Evolutionary conservation across 2,888 invertebrate genomes (phyloP).

Genomic region (Lasioglossum figueresi): DNA sequence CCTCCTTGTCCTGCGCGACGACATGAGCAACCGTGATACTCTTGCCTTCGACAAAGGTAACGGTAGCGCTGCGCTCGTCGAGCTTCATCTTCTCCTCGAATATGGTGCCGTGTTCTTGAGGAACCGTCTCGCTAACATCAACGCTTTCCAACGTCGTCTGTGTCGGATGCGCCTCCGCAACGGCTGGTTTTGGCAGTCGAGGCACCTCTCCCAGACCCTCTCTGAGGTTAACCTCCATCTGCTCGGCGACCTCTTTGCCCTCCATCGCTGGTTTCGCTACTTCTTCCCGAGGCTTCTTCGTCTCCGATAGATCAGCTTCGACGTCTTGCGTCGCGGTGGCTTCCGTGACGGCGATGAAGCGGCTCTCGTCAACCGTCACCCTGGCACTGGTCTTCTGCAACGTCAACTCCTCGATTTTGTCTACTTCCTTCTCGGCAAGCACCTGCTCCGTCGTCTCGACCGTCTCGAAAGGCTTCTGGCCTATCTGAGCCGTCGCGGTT

Average conservation of each 20-base stretch:
- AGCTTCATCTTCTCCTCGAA: slow-evolving; percentile 74
- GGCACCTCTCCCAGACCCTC: slow-evolving; percentile 76
- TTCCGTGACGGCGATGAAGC: slow-evolving; percentile 73
- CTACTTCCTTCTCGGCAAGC: slow-evolving; percentile 84
- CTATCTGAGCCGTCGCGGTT: slow-evolving; percentile 79
- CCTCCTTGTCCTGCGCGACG: slow-evolving; percentile 81
- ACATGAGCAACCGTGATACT: slow-evolving; percentile 80
- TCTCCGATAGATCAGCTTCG: slow-evolving; percentile 65
- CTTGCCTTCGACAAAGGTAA: slow-evolving; percentile 78
- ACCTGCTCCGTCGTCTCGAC: slow-evolving; percentile 82
- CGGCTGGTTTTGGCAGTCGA: slow-evolving; percentile 74
- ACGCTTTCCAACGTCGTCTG: slow-evolving; percentile 84
- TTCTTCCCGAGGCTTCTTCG: slow-evolving; percentile 68
- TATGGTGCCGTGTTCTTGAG: slow-evolving; percentile 69
- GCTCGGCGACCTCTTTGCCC: slow-evolving; percentile 83
- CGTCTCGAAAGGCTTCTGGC: slow-evolving; percentile 83
- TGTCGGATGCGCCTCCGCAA: slow-evolving; percentile 83
- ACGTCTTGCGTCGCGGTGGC: slow-evolving; percentile 71
- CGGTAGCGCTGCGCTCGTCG: slow-evolving; percentile 76
- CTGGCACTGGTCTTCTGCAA: slow-evolving; percentile 81
- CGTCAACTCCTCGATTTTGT: slow-evolving; percentile 75
- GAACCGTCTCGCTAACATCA: slow-evolving; percentile 81
- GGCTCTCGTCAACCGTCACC: slow-evolving; percentile 82
- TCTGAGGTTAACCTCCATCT: slow-evolving; percentile 72
- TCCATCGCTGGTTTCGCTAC: slow-evolving; percentile 81